Conservation (phyloP, 2,797 vertebrate genomes). For the Dipus sagitta region DNA sequence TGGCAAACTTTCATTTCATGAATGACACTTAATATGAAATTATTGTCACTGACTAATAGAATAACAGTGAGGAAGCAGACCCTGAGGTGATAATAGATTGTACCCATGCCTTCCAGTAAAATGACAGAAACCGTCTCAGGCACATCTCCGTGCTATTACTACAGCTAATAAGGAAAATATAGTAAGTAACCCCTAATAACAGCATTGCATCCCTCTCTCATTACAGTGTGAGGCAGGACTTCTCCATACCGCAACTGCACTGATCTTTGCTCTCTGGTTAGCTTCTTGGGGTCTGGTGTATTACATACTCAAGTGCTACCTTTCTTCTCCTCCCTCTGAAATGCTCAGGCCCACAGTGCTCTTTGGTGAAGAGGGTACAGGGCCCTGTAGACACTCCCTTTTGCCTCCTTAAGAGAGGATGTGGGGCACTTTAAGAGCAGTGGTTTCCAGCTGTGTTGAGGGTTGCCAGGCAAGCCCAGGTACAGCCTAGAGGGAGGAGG, state of each 20-base stretch:
- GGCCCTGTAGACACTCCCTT: not conserved
- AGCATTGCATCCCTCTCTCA: not conserved
- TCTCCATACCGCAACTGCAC: not conserved
- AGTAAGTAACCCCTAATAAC: not conserved
- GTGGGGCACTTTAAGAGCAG: conserved; percentile 25
- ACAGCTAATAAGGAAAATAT: not conserved
- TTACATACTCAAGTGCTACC: not conserved
- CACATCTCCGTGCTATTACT: accelerated
- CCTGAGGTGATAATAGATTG: not conserved
- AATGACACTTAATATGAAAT: conserved; percentile 65
- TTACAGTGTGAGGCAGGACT: not conserved
- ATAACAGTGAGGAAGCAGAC: not conserved
- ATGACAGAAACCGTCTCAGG: not conserved
- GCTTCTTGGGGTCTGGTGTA: too few relatives aligned
- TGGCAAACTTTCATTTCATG: conserved; percentile 62
- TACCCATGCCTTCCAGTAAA: not conserved
- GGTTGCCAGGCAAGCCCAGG: not conserved
- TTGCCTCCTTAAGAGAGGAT: not conserved
- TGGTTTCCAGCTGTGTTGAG: not conserved
- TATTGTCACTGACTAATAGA: conserved; percentile 55
- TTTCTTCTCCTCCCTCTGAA: not conserved
- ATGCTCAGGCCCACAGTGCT: conserved; percentile 11
- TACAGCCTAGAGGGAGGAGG: not conserved
- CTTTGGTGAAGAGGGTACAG: not conserved
- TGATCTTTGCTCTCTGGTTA: not conserved